These are phyloP conservation scores for Frankliniella intonsa DNA, from an alignment of 2,888 invertebrate species.

Conservation along the genomic window DNA sequence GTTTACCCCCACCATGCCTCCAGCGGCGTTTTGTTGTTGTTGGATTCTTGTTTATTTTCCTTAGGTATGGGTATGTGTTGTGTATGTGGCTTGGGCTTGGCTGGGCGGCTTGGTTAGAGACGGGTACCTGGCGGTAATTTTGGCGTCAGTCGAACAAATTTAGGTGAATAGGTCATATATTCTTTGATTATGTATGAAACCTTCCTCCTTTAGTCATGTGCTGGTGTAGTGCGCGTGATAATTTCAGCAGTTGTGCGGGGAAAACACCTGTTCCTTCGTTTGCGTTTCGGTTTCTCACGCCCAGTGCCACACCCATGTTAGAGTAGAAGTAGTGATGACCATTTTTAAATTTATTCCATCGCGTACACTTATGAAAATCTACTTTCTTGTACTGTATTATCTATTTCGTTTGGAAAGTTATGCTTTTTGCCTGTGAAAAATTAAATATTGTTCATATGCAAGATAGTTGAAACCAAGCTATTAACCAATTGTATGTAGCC, in stretches of 20 bases:
- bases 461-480: too few relatives aligned
- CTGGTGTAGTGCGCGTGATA: too few relatives aligned
- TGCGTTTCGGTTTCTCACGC: not conserved
- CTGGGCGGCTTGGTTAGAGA: not conserved
- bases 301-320: conserved; percentile 18
- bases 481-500: too few relatives aligned
- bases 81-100: conserved; percentile 17
- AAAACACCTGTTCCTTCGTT: conserved; percentile 9
- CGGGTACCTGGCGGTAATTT: not conserved
- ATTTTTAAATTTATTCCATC: too few relatives aligned
- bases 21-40: not conserved
- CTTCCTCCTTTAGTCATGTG: too few relatives aligned
- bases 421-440: too few relatives aligned
- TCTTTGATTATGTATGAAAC: too few relatives aligned
- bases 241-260: not conserved
- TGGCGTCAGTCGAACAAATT: not conserved
- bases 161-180: not conserved
- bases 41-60: not conserved
- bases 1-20: not conserved
- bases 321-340: too few relatives aligned
- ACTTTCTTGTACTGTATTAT: too few relatives aligned
- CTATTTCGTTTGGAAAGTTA: too few relatives aligned
- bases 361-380: too few relatives aligned
- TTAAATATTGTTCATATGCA: too few relatives aligned
- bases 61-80: not conserved